phyloP scores from a whole-genome alignment of 2,888 invertebrate genomes.

The Habroteleia sp. region DNA sequence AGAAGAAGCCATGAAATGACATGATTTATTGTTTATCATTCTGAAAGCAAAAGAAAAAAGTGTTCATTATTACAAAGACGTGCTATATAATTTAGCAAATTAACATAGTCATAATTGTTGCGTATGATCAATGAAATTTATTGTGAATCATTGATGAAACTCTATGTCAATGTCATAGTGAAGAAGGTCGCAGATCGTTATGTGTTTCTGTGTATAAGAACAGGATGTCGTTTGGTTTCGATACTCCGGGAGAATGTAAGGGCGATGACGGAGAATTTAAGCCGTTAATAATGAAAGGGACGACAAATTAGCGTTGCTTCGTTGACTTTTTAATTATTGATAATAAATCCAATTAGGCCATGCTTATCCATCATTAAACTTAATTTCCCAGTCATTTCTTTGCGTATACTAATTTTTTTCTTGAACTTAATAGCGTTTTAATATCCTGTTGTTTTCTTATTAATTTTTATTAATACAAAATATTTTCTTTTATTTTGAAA shows the following conservation, averaged over 20 bases:
- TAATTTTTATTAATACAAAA: too few relatives aligned
- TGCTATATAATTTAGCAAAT: constrained; percentile 43
- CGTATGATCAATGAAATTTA: constrained; percentile 37
- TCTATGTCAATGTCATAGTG: constrained; percentile 53
- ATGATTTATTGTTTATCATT: too few relatives aligned
- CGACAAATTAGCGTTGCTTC: constrained; percentile 29
- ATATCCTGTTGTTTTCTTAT: not conserved
- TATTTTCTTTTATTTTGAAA: too few relatives aligned
- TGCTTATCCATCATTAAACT: not conserved
- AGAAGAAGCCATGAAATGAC: too few relatives aligned
- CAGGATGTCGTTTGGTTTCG: constrained; percentile 20
- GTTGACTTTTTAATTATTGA: constrained; percentile 13
- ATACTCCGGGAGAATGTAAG: constrained; percentile 19
- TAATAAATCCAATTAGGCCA: constrained; percentile 7
- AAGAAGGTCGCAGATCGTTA: constrained; percentile 31
- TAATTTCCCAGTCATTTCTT: not conserved
- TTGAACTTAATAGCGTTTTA: too few relatives aligned
- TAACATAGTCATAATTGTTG: constrained; percentile 42
- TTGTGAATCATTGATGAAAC: constrained; percentile 45
- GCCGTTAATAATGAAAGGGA: constrained; percentile 25
- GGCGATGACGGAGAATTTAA: constrained; percentile 32
- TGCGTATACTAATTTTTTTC: too few relatives aligned
- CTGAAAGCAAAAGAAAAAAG: not conserved
- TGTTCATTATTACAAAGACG: not conserved
- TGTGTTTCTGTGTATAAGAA: constrained; percentile 17